Conservation (phyloP, 53 echinoderm and acorn worm species). For the Apostichopus leukothele region DNA sequence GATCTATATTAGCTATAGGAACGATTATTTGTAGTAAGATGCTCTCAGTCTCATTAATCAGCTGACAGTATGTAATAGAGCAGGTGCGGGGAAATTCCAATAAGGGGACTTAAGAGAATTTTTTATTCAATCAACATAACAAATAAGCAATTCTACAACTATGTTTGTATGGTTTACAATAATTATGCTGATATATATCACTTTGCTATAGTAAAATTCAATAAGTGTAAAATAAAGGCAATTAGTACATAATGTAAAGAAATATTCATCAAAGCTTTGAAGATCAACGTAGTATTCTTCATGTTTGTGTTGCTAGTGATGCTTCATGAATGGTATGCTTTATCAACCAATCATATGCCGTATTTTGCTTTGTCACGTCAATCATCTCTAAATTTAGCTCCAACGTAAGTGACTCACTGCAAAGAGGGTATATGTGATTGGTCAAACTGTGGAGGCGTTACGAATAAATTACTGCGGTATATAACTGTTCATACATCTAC, state of each 20-base stretch:
- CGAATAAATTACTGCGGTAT: not conserved
- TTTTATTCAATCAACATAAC: not conserved
- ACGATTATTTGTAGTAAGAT: constrained; percentile 29
- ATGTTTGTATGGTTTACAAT: not conserved
- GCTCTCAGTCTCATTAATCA: constrained; percentile 48
- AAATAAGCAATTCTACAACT: constrained; percentile 19
- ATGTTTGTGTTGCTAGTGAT: constrained; percentile 46
- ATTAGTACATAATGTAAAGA: not conserved
- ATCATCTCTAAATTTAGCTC: constrained; percentile 70
- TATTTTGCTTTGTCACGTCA: constrained; percentile 48
- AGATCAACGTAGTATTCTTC: not conserved
- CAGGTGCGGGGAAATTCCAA: constrained; percentile 51
- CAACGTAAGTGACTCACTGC: constrained; percentile 37
- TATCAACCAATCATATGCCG: constrained; percentile 59
- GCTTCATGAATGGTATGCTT: constrained; percentile 91
- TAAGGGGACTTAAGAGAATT: constrained; percentile 24
- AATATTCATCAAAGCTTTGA: not conserved
- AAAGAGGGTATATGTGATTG: constrained; percentile 2
- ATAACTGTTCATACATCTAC: not conserved
- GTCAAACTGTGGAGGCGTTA: constrained; percentile 4
- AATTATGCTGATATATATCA: not conserved
- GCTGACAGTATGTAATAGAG: constrained; percentile 44
- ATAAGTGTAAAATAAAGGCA: not conserved
- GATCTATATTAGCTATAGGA: constrained; percentile 6
- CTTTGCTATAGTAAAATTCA: not conserved